Evolutionary conservation across 2,113 vertebrate genomes (phyloP).

Genomic region (Condylura cristata): DNA sequence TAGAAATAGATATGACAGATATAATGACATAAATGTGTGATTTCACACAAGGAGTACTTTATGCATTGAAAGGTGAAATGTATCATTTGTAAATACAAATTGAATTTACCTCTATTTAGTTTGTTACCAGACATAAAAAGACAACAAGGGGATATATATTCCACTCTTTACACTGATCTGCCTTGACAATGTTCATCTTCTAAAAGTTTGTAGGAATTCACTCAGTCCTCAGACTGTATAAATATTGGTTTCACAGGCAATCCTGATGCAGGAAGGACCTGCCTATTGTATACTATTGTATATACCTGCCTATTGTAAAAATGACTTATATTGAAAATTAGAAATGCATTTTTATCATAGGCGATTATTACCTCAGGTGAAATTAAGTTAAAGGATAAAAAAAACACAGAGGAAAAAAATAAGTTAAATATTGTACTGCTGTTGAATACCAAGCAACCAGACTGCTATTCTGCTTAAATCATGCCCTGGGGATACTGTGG

Average conservation of each 20-base stretch:
- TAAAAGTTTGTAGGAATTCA: not conserved
- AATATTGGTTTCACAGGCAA: not conserved
- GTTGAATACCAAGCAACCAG: too few relatives aligned
- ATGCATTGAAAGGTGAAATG: not conserved
- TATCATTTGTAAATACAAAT: not conserved
- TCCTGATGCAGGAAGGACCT: not conserved
- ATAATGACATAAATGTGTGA: not conserved
- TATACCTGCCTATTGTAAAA: not conserved
- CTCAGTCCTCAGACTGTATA: not conserved
- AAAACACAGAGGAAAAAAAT: not conserved
- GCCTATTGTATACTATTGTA: too few relatives aligned
- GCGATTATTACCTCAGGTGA: not conserved
- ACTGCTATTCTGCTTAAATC: not conserved
- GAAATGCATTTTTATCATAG: not conserved
- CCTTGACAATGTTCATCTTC: not conserved
- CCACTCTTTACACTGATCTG: not conserved
- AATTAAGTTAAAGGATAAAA: not conserved
- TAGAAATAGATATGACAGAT: not conserved
- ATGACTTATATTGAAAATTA: not conserved
- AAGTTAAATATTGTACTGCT: not conserved
- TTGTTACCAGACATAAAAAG: not conserved
- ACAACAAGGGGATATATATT: not conserved
- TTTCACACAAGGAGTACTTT: conserved; percentile 8
- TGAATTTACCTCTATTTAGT: not conserved
- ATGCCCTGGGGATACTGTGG: not conserved